phyloP scores from a whole-genome alignment of 2,113 vertebrate species.

The Tonatia bakeri region DNA sequence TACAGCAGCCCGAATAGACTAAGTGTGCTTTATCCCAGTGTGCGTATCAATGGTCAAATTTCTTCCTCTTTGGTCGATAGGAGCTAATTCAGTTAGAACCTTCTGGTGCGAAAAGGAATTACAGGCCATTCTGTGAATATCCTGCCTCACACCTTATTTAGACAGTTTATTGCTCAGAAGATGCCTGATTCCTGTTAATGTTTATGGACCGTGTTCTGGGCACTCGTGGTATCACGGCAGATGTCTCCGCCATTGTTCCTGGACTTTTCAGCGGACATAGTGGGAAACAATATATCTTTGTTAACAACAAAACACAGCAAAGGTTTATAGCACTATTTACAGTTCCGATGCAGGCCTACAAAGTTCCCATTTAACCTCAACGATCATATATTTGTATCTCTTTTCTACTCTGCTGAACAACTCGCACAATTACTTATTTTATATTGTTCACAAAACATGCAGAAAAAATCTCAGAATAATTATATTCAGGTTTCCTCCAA shows the following conservation, averaged over 20 bases:
- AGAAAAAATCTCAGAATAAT: constrained; percentile 29
- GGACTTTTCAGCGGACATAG: neutral
- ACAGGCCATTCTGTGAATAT: neutral
- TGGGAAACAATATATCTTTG: neutral
- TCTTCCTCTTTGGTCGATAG: neutral
- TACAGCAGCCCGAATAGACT: neutral
- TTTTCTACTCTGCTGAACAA: neutral
- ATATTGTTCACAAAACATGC: neutral
- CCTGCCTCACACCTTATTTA: neutral
- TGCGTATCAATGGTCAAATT: neutral
- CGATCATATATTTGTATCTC: neutral
- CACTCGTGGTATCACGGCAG: neutral
- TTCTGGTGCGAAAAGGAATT: neutral
- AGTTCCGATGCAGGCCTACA: neutral
- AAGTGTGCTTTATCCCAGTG: neutral
- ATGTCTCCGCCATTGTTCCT: neutral
- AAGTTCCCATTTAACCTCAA: neutral
- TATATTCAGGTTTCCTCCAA: constrained; percentile 16
- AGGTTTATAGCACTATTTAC: neutral
- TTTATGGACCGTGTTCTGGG: neutral
- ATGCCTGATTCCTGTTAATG: neutral
- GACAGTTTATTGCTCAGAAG: neutral
- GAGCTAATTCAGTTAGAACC: neutral
- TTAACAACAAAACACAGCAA: neutral
- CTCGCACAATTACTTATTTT: neutral